These are phyloP conservation scores for Sebastolobus altivelis DNA, from an alignment of 2,797 vertebrate genomes.

Conservation along the genomic window DNA sequence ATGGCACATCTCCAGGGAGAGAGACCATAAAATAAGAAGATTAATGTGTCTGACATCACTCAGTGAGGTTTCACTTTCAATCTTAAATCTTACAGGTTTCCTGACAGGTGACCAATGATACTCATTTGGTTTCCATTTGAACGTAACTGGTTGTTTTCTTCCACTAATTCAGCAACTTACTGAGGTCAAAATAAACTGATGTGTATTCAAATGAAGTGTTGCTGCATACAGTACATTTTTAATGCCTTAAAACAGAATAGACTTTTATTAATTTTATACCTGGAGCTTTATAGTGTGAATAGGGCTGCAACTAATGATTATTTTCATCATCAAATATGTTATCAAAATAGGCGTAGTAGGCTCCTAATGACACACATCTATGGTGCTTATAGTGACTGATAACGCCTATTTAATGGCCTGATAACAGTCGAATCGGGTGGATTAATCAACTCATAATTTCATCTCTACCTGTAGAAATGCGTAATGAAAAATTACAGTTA, in stretches of 20 bases:
- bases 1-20: not conserved
- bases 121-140: not conserved
- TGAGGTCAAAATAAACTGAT: not conserved
- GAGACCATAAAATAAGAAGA: slow-evolving; percentile 20
- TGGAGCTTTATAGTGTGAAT: not conserved
- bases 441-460: not conserved
- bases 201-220: not conserved
- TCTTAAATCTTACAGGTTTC: not conserved
- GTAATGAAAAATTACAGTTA: not conserved
- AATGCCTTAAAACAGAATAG: not conserved
- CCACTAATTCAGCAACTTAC: not conserved
- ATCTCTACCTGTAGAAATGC: not conserved
- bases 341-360: no score
- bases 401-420: fast-evolving
- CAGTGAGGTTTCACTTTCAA: not conserved
- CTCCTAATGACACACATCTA: no score
- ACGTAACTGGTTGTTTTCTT: not conserved
- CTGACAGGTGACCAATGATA: not conserved
- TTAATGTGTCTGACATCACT: slow-evolving; percentile 23
- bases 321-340: not conserved
- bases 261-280: not conserved
- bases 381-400: fast-evolving
- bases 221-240: not conserved
- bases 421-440: fast-evolving
- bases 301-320: not conserved